Conservation (phyloP, 2,113 vertebrate genomes). For the Alaudala cheleensis region DNA sequence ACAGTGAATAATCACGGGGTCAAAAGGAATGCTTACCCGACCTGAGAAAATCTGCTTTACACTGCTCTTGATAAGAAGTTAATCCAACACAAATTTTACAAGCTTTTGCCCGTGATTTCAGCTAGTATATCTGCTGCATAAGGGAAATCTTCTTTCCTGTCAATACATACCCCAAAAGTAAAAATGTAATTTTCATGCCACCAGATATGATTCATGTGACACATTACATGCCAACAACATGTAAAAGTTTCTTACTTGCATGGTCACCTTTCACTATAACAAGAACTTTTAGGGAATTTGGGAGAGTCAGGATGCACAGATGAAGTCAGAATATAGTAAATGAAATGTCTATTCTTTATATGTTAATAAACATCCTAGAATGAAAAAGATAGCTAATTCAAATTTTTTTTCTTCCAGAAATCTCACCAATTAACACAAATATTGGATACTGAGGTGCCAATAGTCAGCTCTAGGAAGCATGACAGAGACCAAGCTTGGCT, state of each 20-base stretch:
- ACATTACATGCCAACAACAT: neutral
- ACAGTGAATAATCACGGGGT: neutral
- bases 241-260: neutral
- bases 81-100: neutral
- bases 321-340: neutral
- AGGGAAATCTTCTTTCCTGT: neutral
- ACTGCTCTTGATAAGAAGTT: neutral
- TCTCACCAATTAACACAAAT: neutral
- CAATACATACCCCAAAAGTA: neutral
- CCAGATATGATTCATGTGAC: neutral
- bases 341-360: neutral
- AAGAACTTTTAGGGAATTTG: neutral
- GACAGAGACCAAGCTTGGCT: neutral
- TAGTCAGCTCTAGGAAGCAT: neutral
- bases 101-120: neutral
- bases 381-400: neutral
- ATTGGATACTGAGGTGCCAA: neutral
- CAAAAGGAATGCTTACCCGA: neutral
- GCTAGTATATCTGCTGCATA: neutral
- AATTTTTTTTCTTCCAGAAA: neutral
- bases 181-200: neutral
- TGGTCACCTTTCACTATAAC: neutral
- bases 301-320: neutral
- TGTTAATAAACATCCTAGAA: neutral
- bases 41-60: neutral